Base-by-base conservation (phyloP, 2,888 invertebrate species). In the Stictocephala bisonia region DNA sequence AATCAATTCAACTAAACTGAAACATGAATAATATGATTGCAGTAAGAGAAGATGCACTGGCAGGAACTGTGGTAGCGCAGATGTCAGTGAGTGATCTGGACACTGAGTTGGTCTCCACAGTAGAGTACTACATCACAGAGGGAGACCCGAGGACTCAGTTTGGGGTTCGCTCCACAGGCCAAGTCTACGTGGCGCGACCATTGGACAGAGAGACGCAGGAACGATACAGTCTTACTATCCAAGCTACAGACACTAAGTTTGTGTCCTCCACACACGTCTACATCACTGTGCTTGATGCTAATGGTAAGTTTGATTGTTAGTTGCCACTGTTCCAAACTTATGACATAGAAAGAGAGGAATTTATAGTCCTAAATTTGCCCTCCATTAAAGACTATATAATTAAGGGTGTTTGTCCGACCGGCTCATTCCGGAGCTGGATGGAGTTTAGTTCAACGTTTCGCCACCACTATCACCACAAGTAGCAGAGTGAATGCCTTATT, bases 181-280 rank as follows among this genome's bases (percentile, higher is more conserved):
- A 95, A 85, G 87, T 97, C 79, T 90, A 90, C 84, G 90, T 94
- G 74, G 90, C 93, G 79, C 92, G 93, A 82, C 81, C 88, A 73
- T 87, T 98, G 48, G 97, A 98, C 85, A 88, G 97, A 76, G 97
- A 98, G 86, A 85, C 87, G 9, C 87, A 90, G 71, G 86, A 91
- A 60, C 86, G 84, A 77, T 97, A 97, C 84, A 87, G 90, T 77
- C 87, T 99, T 13, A 88, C 88, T 75, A 90, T 99, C 15, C 88
- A 94, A 75, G 97, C 95, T 69, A 95, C 95, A 22, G 98, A 99
- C 86, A 95, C 96, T 44, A 92, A 93, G 82, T 96, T 91, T 85
- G 92, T 94, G 26, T 91, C 96, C 77, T 89, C 87, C 79, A 90
- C 96, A 1, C 86, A 87, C 80, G 90, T 97, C 24, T 85, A 86